phyloP scores from a whole-genome alignment of 2,113 vertebrate species.

The Sander vitreus region DNA sequence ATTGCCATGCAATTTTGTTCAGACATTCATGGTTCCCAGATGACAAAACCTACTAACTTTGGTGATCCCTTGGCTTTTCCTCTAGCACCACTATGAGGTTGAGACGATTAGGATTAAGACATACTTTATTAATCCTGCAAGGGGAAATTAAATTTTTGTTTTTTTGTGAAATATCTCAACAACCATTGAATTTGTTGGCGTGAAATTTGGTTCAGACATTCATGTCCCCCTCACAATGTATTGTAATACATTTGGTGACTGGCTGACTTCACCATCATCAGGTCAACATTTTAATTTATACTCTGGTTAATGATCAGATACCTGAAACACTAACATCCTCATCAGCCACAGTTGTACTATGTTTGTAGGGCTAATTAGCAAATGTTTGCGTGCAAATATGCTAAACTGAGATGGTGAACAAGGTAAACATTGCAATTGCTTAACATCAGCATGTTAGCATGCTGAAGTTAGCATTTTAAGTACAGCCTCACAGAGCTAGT shows the following conservation, averaged over 20 bases:
- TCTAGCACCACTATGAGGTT: neutral
- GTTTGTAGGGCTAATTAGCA: neutral
- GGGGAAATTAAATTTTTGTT: no score
- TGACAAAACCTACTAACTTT: neutral
- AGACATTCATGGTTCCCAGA: neutral
- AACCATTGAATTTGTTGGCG: neutral
- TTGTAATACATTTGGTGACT: neutral
- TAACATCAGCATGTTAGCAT: no score
- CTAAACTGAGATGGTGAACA: neutral
- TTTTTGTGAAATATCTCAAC: neutral
- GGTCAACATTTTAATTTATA: neutral
- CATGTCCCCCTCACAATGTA: neutral
- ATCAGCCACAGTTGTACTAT: neutral
- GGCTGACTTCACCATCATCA: no score
- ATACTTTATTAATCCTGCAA: no score
- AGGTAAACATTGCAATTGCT: neutral
- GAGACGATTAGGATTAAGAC: no score
- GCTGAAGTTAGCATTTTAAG: no score
- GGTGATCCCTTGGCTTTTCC: neutral
- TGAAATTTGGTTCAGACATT: neutral
- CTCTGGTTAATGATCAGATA: neutral
- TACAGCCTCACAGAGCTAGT: no score
- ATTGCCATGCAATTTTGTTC: neutral
- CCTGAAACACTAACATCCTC: neutral
- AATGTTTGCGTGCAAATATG: neutral